Evolutionary conservation across 2,797 vertebrate genomes (phyloP), one percentile per base, ranked within the genome.

Genomic region (Poecilia picta): DNA sequence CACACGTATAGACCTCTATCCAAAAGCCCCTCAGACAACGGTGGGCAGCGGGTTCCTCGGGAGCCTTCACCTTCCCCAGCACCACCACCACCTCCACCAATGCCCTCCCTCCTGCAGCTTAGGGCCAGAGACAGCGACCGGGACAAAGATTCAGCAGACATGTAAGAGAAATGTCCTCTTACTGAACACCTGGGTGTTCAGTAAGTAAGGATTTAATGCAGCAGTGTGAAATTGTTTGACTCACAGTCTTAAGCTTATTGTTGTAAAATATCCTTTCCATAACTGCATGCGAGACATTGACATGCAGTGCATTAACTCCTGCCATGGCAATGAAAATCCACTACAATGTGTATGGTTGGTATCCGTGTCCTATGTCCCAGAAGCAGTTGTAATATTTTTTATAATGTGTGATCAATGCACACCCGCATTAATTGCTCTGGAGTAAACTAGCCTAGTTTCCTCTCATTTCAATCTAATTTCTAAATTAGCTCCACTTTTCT

Each of bases 1-100:
- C 98, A 99, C 89, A 99, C 98, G 0, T 99, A 99, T 95, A 95
- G 97, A 70, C 98, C 98, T 0, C 94, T 99, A 72, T 96, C 97
- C 85, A 98, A 97, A 93, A 98, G 97, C 11, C 94, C 96, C 85
- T 97, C 96, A 0, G 98, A 98, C 89, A 97, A 96, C 1, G 82
- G 96, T 7, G 92, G 91, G 16, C 86, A 88, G 90, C 94, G 0
- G 86, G 96, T 73, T 77, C 92, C 89, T 94, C 96, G 95, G 82
- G 95, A 96, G 49, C 94, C 96, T 0, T 94, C 96, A 7, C 96
- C 96, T 4, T 95, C 97, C 2, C 97, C 98, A 5, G 92, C 97
- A 5, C 96, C 96, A 16, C 97, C 97, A 10, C 96, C 96, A 0
- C 97, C 97, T 0, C 95, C 97, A 23, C 97, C 97, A 46, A 94